phyloP scores from a whole-genome alignment of 2,797 vertebrate species.

The Hydrocynus forskahlii region DNA sequence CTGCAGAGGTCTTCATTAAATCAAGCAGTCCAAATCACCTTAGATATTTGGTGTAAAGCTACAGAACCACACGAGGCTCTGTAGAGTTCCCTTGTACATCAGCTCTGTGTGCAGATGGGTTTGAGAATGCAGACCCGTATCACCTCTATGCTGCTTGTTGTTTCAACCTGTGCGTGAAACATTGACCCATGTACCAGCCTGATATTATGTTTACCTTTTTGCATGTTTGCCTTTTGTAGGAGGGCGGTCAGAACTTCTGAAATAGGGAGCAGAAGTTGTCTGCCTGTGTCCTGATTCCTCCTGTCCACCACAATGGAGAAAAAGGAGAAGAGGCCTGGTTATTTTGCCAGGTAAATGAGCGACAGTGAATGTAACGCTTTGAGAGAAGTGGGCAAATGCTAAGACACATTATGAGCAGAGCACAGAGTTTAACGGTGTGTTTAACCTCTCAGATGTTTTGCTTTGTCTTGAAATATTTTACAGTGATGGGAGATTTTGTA shows the following conservation, averaged over 20 bases:
- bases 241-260: slow-evolving; percentile 13
- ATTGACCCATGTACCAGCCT: not conserved
- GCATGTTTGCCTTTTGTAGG: not conserved
- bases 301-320: slow-evolving; percentile 70
- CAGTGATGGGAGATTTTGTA: not conserved
- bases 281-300: not conserved
- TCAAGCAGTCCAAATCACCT: not conserved
- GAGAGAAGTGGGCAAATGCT: not conserved
- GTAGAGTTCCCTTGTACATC: too few relatives aligned
- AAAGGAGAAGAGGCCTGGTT: slow-evolving; percentile 79
- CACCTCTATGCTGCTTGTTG: not conserved
- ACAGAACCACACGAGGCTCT: too few relatives aligned
- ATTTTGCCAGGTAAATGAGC: slow-evolving; percentile 77
- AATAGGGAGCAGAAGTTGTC: not conserved
- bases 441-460: not conserved
- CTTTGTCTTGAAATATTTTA: not conserved
- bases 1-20: not conserved
- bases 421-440: not conserved
- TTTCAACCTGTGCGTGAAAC: not conserved
- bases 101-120: too few relatives aligned
- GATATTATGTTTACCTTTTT: not conserved
- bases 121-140: not conserved
- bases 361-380: not conserved
- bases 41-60: too few relatives aligned
- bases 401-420: not conserved